Evolutionary conservation across 1,140 invertebrate species (phyloP).

Genomic region (Parasteatoda tepidariorum): DNA sequence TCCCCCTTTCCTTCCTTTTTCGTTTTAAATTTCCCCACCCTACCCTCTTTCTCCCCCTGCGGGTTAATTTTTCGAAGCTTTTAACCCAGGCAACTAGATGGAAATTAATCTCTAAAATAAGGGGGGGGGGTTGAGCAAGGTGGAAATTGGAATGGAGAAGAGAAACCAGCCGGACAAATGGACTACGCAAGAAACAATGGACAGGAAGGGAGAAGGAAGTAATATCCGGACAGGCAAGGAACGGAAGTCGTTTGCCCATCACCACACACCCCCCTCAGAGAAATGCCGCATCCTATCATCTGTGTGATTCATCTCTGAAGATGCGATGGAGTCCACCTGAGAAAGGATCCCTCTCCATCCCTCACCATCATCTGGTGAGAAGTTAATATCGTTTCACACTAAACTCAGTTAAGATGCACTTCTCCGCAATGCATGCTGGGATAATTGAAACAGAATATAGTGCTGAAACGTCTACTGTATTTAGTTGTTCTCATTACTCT

Average conservation of each 20-base stretch:
- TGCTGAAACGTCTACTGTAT: no score
- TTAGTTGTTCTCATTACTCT: no score
- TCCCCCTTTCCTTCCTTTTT: background rate
- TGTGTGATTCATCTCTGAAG: background rate
- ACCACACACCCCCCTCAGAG: background rate
- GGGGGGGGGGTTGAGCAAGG: background rate
- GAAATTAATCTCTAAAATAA: background rate
- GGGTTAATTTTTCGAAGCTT: background rate
- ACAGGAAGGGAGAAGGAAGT: slow-evolving; percentile 10
- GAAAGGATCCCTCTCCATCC: background rate
- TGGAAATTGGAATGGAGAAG: background rate
- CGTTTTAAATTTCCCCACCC: background rate
- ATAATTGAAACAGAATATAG: background rate
- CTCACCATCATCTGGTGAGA: background rate
- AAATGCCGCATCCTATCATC: background rate
- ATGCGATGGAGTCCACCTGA: background rate
- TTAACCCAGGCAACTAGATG: background rate
- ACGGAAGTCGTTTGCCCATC: slow-evolving; percentile 37
- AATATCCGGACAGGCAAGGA: slow-evolving; percentile 47
- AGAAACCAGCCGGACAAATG: background rate
- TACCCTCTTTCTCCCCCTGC: no score
- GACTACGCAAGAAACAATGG: background rate
- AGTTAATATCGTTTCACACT: background rate
- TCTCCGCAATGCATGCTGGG: background rate
- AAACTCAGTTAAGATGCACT: background rate